A percentile compares a stretch with the other conserved stretches of the same genome.
phyloP scores from a whole-genome alignment of 1,140 invertebrate genomes.

The Tetramorium parvispinum region DNA sequence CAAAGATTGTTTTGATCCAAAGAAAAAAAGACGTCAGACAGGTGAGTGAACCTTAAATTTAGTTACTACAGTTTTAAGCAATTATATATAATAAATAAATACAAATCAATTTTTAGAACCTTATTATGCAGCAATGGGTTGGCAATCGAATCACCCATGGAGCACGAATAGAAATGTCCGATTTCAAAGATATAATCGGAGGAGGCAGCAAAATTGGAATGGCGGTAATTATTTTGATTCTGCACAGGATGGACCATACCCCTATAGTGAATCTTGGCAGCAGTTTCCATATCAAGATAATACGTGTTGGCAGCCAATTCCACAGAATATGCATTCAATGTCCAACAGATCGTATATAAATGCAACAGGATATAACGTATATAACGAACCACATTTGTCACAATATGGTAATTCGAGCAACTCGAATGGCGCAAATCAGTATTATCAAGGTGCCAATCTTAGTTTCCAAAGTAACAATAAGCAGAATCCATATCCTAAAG shows the following conservation, averaged over 20 bases:
- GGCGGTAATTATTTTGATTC: neutral
- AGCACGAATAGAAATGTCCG: slow-evolving; percentile 69
- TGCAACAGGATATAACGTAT: neutral
- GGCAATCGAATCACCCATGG: slow-evolving; percentile 80
- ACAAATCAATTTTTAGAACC: slow-evolving; percentile 45
- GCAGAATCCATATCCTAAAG: slow-evolving; percentile 23
- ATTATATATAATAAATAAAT: slow-evolving; percentile 13
- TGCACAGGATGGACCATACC: neutral
- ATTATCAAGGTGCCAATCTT: neutral
- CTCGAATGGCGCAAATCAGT: slow-evolving; percentile 7
- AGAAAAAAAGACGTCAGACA: slow-evolving; percentile 68
- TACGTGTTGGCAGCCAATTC: slow-evolving; percentile 7
- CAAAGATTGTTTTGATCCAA: slow-evolving; percentile 46
- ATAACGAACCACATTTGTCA: neutral
- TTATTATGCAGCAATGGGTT: slow-evolving; percentile 46
- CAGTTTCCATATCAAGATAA: slow-evolving; percentile 36
- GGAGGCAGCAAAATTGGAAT: neutral
- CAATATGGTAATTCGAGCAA: neutral
- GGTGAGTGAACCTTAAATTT: slow-evolving; percentile 50
- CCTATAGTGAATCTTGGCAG: slow-evolving; percentile 17
- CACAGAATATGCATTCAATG: slow-evolving; percentile 10
- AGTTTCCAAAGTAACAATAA: slow-evolving; percentile 19
- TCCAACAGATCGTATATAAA: neutral
- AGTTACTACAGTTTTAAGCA: neutral
- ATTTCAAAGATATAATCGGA: slow-evolving; percentile 8